Conservation (phyloP, 2,888 invertebrate species). For the Odontocerum albicorne region DNA sequence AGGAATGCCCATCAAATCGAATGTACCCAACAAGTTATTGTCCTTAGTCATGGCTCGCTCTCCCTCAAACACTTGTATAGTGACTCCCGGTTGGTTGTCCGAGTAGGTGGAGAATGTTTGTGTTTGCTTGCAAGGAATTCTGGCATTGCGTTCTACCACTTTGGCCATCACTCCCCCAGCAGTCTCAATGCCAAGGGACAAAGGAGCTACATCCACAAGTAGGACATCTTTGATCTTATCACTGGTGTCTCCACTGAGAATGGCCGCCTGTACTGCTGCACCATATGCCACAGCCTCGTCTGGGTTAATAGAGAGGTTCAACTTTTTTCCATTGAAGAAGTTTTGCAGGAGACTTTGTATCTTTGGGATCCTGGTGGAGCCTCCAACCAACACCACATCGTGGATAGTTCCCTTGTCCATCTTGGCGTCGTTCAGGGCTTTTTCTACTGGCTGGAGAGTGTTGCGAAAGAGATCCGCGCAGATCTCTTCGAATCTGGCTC, state of each 20-base stretch:
- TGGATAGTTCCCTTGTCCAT: slow-evolving; percentile 75
- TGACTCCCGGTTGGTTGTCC: slow-evolving; percentile 78
- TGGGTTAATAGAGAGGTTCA: slow-evolving; percentile 76
- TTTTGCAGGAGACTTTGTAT: slow-evolving; percentile 73
- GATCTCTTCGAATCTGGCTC: slow-evolving; percentile 77
- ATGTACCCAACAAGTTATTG: slow-evolving; percentile 68
- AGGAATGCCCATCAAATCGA: slow-evolving; percentile 70
- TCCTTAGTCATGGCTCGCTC: slow-evolving; percentile 82
- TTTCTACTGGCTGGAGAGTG: slow-evolving; percentile 77
- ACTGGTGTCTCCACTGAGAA: slow-evolving; percentile 71
- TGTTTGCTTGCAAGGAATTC: slow-evolving; percentile 72
- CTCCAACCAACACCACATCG: slow-evolving; percentile 81
- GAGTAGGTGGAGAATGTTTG: slow-evolving; percentile 79
- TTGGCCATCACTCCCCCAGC: slow-evolving; percentile 82
- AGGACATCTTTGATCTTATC: slow-evolving; percentile 69
- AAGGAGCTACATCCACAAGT: slow-evolving; percentile 62
- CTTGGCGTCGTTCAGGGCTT: slow-evolving; percentile 76
- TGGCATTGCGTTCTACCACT: slow-evolving; percentile 70
- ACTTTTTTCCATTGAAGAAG: slow-evolving; percentile 72
- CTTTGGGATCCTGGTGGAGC: slow-evolving; percentile 79
- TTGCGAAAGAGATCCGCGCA: slow-evolving; percentile 70
- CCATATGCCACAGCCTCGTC: slow-evolving; percentile 83
- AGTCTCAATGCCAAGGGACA: slow-evolving; percentile 77
- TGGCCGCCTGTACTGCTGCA: slow-evolving; percentile 74
- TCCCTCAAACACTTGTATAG: slow-evolving; percentile 74